Base-by-base conservation (phyloP, 2,113 vertebrate species). In the Polypterus bichir region DNA sequence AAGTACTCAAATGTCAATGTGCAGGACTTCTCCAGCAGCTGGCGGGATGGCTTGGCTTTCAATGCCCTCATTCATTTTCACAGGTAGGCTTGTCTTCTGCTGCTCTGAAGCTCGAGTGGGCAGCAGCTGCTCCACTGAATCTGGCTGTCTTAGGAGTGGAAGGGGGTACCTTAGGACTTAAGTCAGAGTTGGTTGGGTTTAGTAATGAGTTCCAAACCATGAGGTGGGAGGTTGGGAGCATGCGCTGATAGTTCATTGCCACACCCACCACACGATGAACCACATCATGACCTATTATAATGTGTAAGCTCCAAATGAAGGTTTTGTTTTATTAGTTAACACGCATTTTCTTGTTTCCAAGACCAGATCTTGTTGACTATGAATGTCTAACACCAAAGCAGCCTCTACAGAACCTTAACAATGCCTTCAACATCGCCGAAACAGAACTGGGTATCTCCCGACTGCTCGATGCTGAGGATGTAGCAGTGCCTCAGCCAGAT, bases 21-120 rank as follows among this genome's bases (percentile, higher is more conserved):
- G 45, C 80, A 85, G 5, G 86, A 97, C 68, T 95, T 97, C 77
- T 93, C 94, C 10, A 71, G 59, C 61, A 97, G 94, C 72, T 97
- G 94, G 91, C 85, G 83, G 2, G 77, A 91, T 4, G 91, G 94
- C 1, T 81, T 97, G 4, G 88, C 87, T 46, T 97, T 94, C 72
- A 90, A 91, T 1, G 93, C 92, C 4, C 86, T 97, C 51, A 85
- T 93, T 69, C 93, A 97, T 0, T 80, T 88, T 27, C 94, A 97
- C 79, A 79, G 92, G 90, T 95, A 71, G 69, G 44, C 27, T 27
- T 27, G 27, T 27, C 27, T 27, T 27, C 27, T 27, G 27, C 27
- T 27, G 2, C 27, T 27, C 27, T 27, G 27, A 27, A 27, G 27
- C 27, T 27, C 27, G 27, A 27, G 27, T 27, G 27, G 27, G 2